phyloP scores from a whole-genome alignment of 1,140 invertebrate species.

The Drosophila ercepeae region DNA sequence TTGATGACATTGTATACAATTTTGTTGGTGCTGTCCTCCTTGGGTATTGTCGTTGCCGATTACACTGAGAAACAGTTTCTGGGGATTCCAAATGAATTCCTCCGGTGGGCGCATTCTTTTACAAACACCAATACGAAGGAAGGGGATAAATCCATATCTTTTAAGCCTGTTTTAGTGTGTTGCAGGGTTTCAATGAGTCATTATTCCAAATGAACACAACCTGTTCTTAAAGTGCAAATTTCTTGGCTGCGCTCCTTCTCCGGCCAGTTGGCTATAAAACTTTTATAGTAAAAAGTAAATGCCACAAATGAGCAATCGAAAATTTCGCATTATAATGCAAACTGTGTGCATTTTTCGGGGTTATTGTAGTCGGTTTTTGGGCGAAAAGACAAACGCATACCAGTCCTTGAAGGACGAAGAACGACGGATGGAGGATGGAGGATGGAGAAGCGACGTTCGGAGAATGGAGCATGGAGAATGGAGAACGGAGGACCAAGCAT shows the following conservation, averaged over 20 bases:
- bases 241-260: conserved; percentile 18
- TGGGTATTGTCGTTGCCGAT: conserved; percentile 20
- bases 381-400: conserved; percentile 72
- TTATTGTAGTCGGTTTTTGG: conserved; percentile 71
- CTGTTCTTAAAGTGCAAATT: background rate
- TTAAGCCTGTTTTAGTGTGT: too few species aligned
- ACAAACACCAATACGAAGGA: too few species aligned
- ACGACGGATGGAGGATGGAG: conserved; percentile 1
- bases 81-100: too few species aligned
- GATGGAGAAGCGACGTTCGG: background rate
- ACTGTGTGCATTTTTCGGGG: conserved; percentile 81
- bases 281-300: conserved; percentile 83
- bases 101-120: too few species aligned
- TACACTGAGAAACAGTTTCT: conserved; percentile 10
- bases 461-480: conserved; percentile 4
- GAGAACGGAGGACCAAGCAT: background rate
- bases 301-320: conserved; percentile 82
- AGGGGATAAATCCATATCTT: too few species aligned
- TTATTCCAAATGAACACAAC: too few species aligned
- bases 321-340: conserved; percentile 83
- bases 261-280: conserved; percentile 67
- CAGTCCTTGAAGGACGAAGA: conserved; percentile 26
- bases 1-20: conserved; percentile 80
- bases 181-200: too few species aligned
- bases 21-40: conserved; percentile 65